Percentiles rank a stretch among this genome's conserved stretches.
These are phyloP conservation scores for Andricus curvator DNA, from an alignment of 2,888 invertebrate species.

Conservation along the genomic window DNA sequence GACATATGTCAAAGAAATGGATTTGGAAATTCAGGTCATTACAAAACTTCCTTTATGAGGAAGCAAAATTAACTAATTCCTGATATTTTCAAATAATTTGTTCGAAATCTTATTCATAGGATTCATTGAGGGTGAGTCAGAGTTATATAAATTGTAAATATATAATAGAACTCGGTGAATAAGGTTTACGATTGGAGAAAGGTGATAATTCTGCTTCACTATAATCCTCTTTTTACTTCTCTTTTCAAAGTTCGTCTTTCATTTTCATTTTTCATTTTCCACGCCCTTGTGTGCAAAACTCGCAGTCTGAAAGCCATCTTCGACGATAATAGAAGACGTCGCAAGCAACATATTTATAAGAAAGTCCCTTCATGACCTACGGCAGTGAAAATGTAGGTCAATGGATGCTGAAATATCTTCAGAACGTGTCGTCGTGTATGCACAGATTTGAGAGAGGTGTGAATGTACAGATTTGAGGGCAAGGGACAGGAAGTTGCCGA, in stretches of 20 bases:
- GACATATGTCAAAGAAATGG: too few relatives aligned
- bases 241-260: slow-evolving; percentile 12
- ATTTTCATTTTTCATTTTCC: not conserved
- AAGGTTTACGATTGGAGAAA: not conserved
- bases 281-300: slow-evolving; percentile 6
- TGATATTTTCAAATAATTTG: too few relatives aligned
- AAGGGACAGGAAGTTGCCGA: not conserved
- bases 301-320: slow-evolving; percentile 11
- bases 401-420: slow-evolving; percentile 57
- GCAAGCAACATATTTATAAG: slow-evolving; percentile 54
- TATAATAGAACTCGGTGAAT: not conserved
- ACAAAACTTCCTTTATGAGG: too few relatives aligned
- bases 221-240: slow-evolving; percentile 15
- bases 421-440: slow-evolving; percentile 55
- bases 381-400: slow-evolving; percentile 57
- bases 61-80: too few relatives aligned
- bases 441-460: slow-evolving; percentile 6
- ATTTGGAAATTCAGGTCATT: too few relatives aligned
- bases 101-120: too few relatives aligned
- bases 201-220: not conserved
- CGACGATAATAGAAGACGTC: slow-evolving; percentile 53
- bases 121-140: not conserved
- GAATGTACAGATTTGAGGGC: slow-evolving; percentile 50
- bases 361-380: slow-evolving; percentile 44
- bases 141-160: not conserved